Conservation (phyloP, 2,797 vertebrate genomes). For the Streptopelia turtur region DNA sequence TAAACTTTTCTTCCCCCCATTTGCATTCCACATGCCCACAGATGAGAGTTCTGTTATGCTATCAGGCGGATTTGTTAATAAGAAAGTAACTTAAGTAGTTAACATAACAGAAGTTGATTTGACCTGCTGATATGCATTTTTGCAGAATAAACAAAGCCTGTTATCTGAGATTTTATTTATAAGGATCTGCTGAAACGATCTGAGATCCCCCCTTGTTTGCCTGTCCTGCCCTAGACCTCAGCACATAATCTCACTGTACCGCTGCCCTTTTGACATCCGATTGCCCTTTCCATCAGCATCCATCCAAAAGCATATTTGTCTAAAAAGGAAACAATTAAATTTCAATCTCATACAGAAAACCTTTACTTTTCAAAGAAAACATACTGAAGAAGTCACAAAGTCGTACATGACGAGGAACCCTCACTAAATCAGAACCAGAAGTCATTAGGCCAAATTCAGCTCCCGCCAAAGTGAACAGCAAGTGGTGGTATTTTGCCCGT, state of each 20-base stretch:
- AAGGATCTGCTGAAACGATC: conserved; percentile 61
- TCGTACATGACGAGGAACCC: conserved; percentile 4
- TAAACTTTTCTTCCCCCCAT: not conserved
- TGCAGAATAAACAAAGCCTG: conserved; percentile 71
- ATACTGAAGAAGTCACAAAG: conserved; percentile 62
- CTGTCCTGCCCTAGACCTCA: conserved; percentile 70
- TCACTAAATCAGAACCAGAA: conserved; percentile 58
- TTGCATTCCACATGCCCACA: conserved; percentile 42
- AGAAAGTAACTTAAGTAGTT: conserved; percentile 71
- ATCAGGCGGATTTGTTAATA: conserved; percentile 60
- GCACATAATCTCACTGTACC: conserved; percentile 70
- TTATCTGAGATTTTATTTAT: conserved; percentile 73
- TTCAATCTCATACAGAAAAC: conserved; percentile 74
- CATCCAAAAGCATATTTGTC: conserved; percentile 83
- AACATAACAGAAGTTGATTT: conserved; percentile 71
- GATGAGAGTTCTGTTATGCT: conserved; percentile 42
- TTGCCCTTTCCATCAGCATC: conserved; percentile 79
- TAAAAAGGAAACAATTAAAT: conserved; percentile 87
- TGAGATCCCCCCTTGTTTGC: conserved; percentile 65
- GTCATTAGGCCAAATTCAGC: conserved; percentile 17
- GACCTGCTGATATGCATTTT: conserved; percentile 52
- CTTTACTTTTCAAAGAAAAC: conserved; percentile 79
- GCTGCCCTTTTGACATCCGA: conserved; percentile 72
- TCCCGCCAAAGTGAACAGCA: conserved; percentile 22
- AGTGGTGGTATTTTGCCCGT: not conserved